Conservation (phyloP, 2,113 vertebrate genomes). For the Chaetodon trifascialis region DNA sequence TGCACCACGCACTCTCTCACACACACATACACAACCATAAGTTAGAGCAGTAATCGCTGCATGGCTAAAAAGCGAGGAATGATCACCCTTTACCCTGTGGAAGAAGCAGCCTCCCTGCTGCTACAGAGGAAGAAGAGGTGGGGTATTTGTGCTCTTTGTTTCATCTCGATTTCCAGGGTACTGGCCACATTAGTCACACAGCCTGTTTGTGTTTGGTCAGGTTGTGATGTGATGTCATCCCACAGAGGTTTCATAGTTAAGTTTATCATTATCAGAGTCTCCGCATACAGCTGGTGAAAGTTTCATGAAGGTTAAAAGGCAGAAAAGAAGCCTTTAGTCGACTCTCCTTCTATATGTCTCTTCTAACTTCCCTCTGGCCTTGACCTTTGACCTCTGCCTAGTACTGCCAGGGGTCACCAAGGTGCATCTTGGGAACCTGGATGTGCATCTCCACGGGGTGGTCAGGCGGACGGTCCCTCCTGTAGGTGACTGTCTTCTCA, state of each 20-base stretch:
- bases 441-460: constrained; percentile 89
- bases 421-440: constrained; percentile 90
- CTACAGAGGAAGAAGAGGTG: constrained; percentile 41
- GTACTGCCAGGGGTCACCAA: constrained; percentile 87
- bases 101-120: constrained; percentile 30
- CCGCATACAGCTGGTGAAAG: constrained; percentile 15
- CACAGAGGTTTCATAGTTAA: constrained; percentile 36
- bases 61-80: constrained; percentile 40
- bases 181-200: constrained; percentile 66
- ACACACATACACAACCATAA: constrained; percentile 13
- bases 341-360: constrained; percentile 36
- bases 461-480: constrained; percentile 88
- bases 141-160: constrained; percentile 56
- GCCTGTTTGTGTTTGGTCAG: constrained; percentile 26
- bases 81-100: constrained; percentile 37
- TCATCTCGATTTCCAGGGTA: constrained; percentile 43
- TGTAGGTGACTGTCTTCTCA: constrained; percentile 94
- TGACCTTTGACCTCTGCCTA: constrained; percentile 25
- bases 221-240: constrained; percentile 24
- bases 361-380: constrained; percentile 20
- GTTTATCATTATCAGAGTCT: constrained; percentile 22
- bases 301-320: constrained; percentile 2
- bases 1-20: constrained; percentile 16
- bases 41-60: constrained; percentile 46
- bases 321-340: constrained; percentile 38